A percentile compares a stretch with the other conserved stretches of the same genome.
These are phyloP conservation scores for Actinemys pallida DNA, from an alignment of 2,113 vertebrate species.

Conservation along the genomic window DNA sequence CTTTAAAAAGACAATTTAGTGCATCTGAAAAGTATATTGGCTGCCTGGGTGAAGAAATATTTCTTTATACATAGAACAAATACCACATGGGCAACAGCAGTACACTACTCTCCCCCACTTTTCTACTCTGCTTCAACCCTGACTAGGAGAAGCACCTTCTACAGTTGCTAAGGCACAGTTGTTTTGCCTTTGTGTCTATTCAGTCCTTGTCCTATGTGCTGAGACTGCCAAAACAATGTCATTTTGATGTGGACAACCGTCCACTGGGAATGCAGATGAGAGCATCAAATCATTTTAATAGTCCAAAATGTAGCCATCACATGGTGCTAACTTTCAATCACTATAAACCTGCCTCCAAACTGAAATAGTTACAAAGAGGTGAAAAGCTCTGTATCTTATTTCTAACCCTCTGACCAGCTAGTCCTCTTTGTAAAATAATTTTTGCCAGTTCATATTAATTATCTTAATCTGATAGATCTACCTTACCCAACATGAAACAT, in stretches of 20 bases:
- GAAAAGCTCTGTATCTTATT: conserved; percentile 22
- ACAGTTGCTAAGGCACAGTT: not conserved
- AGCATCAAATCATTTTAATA: conserved; percentile 18
- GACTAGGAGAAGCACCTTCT: not conserved
- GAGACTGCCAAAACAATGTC: not conserved
- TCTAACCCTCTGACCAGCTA: conserved; percentile 10
- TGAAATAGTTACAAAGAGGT: conserved; percentile 38
- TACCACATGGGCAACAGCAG: not conserved
- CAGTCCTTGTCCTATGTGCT: not conserved
- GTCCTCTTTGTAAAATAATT: not conserved
- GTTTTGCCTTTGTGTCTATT: not conserved
- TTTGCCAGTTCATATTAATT: not conserved
- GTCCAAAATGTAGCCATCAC: not conserved
- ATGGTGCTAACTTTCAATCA: conserved; percentile 32
- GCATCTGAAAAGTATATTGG: not conserved
- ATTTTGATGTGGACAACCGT: conserved; percentile 46
- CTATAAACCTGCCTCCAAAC: conserved; percentile 39
- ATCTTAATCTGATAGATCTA: not conserved
- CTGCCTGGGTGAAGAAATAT: not conserved
- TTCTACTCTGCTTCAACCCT: not conserved
- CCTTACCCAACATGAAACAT: accelerated
- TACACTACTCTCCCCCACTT: accelerated
- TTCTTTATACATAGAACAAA: not conserved
- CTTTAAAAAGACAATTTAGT: not conserved
- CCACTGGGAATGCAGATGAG: conserved; percentile 3